Conservation (phyloP, 2,797 vertebrate species). For the Diplodus puntazzo region DNA sequence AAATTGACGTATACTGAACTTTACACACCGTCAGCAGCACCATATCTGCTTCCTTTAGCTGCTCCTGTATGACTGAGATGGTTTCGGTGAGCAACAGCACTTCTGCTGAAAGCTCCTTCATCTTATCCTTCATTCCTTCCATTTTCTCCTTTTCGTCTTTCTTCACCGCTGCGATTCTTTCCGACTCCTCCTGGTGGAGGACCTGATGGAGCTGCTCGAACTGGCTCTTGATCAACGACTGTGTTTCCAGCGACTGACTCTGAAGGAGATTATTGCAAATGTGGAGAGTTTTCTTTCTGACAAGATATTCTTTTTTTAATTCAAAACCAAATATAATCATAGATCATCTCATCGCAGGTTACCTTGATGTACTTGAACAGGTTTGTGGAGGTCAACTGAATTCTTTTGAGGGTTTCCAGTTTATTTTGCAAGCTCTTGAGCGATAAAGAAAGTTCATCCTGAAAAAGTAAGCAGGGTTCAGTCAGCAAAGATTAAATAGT, state of each 20-base stretch:
- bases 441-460: conserved; percentile 77
- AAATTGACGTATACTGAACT: not conserved
- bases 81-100: conserved; percentile 65
- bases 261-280: conserved; percentile 37
- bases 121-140: conserved; percentile 63
- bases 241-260: conserved; percentile 70
- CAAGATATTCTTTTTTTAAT: not conserved
- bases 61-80: conserved; percentile 66
- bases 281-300: not conserved
- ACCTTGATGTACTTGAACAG: conserved; percentile 78
- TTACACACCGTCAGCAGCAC: conserved; percentile 74
- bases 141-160: conserved; percentile 78
- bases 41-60: conserved; percentile 75
- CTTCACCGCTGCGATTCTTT: conserved; percentile 73
- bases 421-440: conserved; percentile 75
- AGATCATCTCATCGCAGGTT: conserved; percentile 13
- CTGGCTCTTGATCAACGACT: conserved; percentile 74
- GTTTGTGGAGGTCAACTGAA: conserved; percentile 58
- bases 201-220: conserved; percentile 81
- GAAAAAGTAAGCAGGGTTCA: conserved; percentile 29
- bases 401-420: conserved; percentile 63
- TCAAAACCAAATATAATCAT: not conserved
- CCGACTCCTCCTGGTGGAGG: conserved; percentile 76
- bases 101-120: conserved; percentile 65
- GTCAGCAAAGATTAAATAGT: not conserved